Evolutionary conservation across 2,888 invertebrate species (phyloP), one percentile per base, ranked within the genome.

Genomic region (Dasypogon diadema): DNA sequence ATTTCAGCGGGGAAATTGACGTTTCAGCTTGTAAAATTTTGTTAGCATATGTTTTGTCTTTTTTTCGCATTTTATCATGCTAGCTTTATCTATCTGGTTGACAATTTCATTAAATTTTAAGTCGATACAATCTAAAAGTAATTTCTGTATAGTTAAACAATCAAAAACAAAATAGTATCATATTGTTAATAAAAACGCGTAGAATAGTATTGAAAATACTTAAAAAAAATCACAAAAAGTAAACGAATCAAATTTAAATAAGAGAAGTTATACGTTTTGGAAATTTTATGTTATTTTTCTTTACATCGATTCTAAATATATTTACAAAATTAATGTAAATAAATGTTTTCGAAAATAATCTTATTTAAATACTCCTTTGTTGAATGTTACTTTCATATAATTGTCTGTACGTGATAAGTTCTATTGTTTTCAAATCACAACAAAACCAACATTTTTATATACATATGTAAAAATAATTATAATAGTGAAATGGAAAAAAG

Each of bases 401-500:
- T 30, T 30, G 5, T 30, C 5, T 30, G 5, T 30, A 30, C 10
- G 18, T 72, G 18, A 16, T 55, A 46, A 12, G 55, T 55, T 51
- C 30, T 22, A 37, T 51, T n/a, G n/a, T n/a, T n/a, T n/a, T n/a
- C n/a, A n/a, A n/a, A n/a, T n/a, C n/a, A n/a, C n/a, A n/a, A 16
- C 55, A 24, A 55, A 72, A 72, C 21, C 54, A 72, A 72, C 51
- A 72, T 72, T 63, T 68, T 68, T 68, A 68, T 68, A 68, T 68
- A 55, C 22, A 22, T 55, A 68, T 75, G 78, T 75, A 77, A 77
- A 76, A 74, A 79, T 58, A 78, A 74, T 76, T 73, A 56, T 74
- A 77, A 63, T 46, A 75, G 51, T 16, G 51, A 75, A 46, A 73
- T 56, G 77, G 76, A 79, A 68, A 70, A 78, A 74, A 79, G 79